Evolutionary conservation across 2,797 vertebrate species (phyloP).

Genomic region (Leptatherina wallacei): DNA sequence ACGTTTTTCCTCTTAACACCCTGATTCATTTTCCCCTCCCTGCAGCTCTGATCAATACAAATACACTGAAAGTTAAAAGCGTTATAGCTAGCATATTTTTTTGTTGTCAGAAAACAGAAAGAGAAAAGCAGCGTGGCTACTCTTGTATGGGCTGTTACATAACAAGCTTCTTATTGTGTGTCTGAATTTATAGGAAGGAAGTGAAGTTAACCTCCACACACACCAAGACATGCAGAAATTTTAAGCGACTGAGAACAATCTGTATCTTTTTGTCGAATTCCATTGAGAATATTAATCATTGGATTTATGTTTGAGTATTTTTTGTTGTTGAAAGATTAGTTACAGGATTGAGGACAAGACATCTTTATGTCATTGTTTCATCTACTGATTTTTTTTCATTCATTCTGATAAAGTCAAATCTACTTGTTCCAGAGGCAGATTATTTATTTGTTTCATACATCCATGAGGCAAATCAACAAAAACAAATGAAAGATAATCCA

Average conservation of each 20-base stretch:
- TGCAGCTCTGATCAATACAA: conserved; percentile 54
- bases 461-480: too few species aligned
- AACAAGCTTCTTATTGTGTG: conserved; percentile 14
- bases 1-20: conserved; percentile 29
- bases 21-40: conserved; percentile 20
- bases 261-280: neutral
- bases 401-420: too few species aligned
- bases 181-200: neutral
- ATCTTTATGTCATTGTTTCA: too few species aligned
- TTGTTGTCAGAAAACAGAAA: conserved; percentile 23
- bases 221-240: neutral
- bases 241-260: neutral
- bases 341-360: neutral
- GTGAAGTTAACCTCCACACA: neutral
- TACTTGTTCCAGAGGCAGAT: too few species aligned
- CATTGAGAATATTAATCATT: neutral
- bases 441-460: too few species aligned
- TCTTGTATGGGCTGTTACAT: conserved; percentile 42
- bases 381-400: too few species aligned
- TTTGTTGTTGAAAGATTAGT: neutral
- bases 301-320: neutral
- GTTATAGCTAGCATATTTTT: conserved; percentile 41
- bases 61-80: conserved; percentile 48
- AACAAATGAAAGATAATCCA: too few species aligned
- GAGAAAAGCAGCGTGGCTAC: conserved; percentile 11